These are phyloP conservation scores for Patella ulyssiponensis DNA, from an alignment of 2,888 invertebrate genomes.

Conservation along the genomic window DNA sequence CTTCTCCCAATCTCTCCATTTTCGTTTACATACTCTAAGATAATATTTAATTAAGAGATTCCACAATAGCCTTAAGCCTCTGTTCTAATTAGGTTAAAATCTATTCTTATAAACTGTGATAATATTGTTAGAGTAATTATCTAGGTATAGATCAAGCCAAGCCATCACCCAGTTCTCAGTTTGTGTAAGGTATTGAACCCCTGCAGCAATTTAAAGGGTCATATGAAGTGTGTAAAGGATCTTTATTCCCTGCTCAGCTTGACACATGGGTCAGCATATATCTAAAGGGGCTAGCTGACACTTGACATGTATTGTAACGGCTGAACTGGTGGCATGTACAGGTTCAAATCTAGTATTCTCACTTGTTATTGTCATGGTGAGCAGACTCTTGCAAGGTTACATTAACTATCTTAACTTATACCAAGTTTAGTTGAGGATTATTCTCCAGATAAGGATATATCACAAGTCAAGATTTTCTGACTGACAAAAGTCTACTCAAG, in stretches of 20 bases:
- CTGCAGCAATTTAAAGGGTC: slow-evolving; percentile 1
- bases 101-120: slow-evolving; percentile 1
- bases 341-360: not conserved
- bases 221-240: not conserved
- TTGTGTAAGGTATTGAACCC: slow-evolving; percentile 5
- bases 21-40: not conserved
- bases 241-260: not conserved
- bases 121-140: not conserved
- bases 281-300: not conserved
- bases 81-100: not conserved
- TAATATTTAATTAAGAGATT: slow-evolving; percentile 8
- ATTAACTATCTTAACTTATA: too few relatives aligned
- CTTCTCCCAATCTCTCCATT: not conserved
- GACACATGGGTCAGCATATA: not conserved
- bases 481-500: too few relatives aligned
- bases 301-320: slow-evolving; percentile 8
- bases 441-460: too few relatives aligned
- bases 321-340: not conserved
- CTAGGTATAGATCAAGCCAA: not conserved
- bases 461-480: too few relatives aligned
- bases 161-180: not conserved
- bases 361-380: too few relatives aligned
- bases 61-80: not conserved
- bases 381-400: too few relatives aligned
- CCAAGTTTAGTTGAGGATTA: too few relatives aligned